Base-by-base conservation (phyloP, 2,797 vertebrate species). In the Rhabdophis nuchalis region DNA sequence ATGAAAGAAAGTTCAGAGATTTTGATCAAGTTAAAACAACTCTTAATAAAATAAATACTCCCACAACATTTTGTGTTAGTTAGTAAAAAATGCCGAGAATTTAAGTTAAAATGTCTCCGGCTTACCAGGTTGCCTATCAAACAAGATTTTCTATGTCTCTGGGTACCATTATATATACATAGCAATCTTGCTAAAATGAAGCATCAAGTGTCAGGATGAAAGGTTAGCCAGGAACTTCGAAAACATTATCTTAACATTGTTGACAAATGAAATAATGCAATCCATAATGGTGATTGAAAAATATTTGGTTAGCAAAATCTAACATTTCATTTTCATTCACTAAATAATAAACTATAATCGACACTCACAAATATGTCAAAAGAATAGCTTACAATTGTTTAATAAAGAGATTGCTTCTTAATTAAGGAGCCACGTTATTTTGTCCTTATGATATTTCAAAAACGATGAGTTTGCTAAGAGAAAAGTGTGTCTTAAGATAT, bases 401-500 rank as follows among this genome's bases (percentile, higher is more conserved):
- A 91, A 3, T 50, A 50, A 8, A 95, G 90, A 89, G 92, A 1
- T 36, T 90, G 85, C 54, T 77, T 23, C 68, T 89, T 50, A 27
- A 91, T 93, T 90, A 56, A 61, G 58, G 85, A 94, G 72, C 57
- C 64, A 16, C 89, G 94, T 64, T 0, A 0, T 53, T 53, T 10
- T 60, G 89, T 82, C 29, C 23, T 11, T n/a, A 91, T 46, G 94
- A 64, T 32, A 32, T 56, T 89, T 90, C n/a, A 92, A 86, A 91
- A 91, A 93, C 89, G 12, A 23, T 88, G 57, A 46, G 29, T 72
- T 53, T 72, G 88, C 23, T 41, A 29, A 88, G 56, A 60, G 7
- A 25, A 91, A 82, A 89, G 41, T 18, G 5, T 16, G 77, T 89
- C 92, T 93, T 60, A 82, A 93, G 94, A 60, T 60, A 92, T 87